Evolutionary conservation across 2,797 vertebrate genomes (phyloP).

Genomic region (Hypotaenidia okinawae): DNA sequence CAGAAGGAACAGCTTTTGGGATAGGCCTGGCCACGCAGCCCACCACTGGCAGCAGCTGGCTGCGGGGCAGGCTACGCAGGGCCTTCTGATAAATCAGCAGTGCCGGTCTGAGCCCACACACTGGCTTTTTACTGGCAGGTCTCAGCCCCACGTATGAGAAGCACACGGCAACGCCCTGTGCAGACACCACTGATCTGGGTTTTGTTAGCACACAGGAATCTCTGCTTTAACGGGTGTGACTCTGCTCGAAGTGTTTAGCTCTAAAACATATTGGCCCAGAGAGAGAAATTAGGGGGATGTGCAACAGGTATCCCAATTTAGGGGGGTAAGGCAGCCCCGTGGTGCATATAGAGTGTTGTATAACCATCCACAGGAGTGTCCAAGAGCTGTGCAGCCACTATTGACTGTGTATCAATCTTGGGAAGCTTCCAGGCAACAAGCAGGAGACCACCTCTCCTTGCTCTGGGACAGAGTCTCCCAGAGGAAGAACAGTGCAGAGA

Average conservation of each 20-base stretch:
- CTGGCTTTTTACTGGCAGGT: neutral
- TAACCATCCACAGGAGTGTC: neutral
- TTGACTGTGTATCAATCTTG: neutral
- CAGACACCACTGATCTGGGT: neutral
- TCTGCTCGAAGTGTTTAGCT: neutral
- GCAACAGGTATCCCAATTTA: neutral
- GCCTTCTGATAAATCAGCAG: neutral
- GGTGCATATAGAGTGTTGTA: neutral
- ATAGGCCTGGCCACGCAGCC: neutral
- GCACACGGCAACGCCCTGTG: neutral
- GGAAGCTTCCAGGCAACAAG: neutral
- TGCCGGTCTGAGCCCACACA: neutral
- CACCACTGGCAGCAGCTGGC: neutral
- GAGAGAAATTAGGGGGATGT: neutral
- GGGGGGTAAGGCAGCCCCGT: fast-evolving
- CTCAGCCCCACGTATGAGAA: neutral
- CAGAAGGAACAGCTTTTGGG: neutral
- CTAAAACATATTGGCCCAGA: neutral
- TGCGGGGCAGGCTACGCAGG: neutral
- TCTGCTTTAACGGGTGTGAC: neutral
- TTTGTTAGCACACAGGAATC: neutral
- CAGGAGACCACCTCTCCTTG: neutral
- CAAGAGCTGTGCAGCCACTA: neutral
- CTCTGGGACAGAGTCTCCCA: neutral
- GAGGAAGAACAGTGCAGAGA: neutral